These are phyloP conservation scores for Panurus biarmicus DNA, from an alignment of 2,113 vertebrate genomes.

Conservation along the genomic window DNA sequence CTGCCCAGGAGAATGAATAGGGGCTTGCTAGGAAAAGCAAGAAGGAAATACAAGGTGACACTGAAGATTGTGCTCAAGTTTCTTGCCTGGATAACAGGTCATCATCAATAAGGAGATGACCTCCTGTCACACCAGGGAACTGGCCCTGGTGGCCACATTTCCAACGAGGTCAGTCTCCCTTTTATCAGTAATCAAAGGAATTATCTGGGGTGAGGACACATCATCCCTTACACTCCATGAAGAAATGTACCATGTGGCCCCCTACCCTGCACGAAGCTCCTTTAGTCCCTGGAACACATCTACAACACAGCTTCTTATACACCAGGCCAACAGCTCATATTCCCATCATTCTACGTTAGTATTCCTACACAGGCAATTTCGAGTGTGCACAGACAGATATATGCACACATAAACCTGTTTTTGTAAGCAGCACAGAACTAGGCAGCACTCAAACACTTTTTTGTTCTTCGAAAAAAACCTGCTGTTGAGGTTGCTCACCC, in stretches of 20 bases:
- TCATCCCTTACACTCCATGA: background rate
- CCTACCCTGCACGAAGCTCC: background rate
- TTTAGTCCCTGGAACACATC: background rate
- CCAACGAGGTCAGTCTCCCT: fast-evolving
- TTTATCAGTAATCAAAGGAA: background rate
- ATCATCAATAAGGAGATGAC: background rate
- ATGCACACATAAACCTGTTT: background rate
- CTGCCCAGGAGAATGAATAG: background rate
- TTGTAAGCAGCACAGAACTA: background rate
- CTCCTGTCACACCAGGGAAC: background rate
- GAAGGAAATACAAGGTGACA: background rate
- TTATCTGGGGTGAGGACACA: background rate
- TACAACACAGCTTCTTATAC: background rate
- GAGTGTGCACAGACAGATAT: fast-evolving
- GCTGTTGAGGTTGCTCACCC: background rate
- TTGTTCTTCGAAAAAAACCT: background rate
- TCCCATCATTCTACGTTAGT: background rate
- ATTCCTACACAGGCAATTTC: fast-evolving
- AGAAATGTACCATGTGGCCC: background rate
- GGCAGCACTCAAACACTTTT: background rate
- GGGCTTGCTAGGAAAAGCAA: background rate
- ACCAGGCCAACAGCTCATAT: background rate
- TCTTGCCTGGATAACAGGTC: background rate
- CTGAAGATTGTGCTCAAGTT: background rate
- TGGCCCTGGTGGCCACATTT: fast-evolving